Conservation (phyloP, 2,797 vertebrate species). For the Acanthurus tractus region DNA sequence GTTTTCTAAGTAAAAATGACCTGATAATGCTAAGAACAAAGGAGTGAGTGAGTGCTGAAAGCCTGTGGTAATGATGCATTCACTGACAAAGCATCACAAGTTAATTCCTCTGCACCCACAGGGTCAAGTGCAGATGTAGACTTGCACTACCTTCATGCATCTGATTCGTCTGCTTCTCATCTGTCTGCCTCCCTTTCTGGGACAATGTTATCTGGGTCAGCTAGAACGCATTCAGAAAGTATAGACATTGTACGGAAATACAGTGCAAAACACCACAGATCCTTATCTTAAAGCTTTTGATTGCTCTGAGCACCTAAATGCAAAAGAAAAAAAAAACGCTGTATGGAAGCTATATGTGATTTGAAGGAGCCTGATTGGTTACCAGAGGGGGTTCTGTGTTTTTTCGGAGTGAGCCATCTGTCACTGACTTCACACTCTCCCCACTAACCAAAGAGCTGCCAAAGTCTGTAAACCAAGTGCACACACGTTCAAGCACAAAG, state of each 20-base stretch:
- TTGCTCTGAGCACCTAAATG: constrained; percentile 32
- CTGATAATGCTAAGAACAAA: not conserved
- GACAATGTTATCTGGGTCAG: not conserved
- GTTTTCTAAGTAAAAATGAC: constrained; percentile 26
- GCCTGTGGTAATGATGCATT: constrained; percentile 14
- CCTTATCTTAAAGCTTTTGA: not conserved
- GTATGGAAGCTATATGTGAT: constrained; percentile 53
- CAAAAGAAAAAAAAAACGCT: constrained; percentile 24
- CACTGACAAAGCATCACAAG: constrained; percentile 23
- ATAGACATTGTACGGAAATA: not conserved
- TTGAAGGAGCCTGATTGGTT: constrained; percentile 62
- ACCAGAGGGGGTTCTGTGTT: constrained; percentile 64
- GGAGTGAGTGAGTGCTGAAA: not conserved
- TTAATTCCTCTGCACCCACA: constrained; percentile 12
- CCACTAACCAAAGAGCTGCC: constrained; percentile 65
- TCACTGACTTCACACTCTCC: constrained; percentile 79
- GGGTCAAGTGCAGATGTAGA: constrained; percentile 20
- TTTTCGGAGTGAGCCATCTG: constrained; percentile 80
- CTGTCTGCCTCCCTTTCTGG: not conserved
- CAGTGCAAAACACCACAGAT: not conserved
- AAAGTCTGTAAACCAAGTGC: constrained; percentile 59
- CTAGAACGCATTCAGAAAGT: not conserved
- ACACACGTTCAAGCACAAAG: constrained; percentile 50
- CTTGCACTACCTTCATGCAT: constrained; percentile 4
- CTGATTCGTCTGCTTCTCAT: not conserved